Base-by-base conservation (phyloP, 2,888 invertebrate species). In the Spodoptera picta region DNA sequence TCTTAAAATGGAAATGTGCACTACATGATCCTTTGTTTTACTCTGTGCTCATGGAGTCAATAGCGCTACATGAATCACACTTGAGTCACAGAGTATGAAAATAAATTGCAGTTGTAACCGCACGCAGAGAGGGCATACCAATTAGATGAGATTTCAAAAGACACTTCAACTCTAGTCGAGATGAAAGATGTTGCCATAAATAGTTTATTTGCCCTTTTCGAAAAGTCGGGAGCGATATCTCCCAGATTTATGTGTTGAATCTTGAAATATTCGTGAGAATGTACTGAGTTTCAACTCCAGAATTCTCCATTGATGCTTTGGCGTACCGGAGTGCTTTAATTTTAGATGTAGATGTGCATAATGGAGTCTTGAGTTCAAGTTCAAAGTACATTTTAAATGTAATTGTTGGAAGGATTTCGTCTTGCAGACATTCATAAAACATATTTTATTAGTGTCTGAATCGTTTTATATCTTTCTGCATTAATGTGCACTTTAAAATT, bases 91-190 rank as follows among this genome's bases (percentile, higher is more conserved):
- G 70, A 76, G 64, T 69, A 75, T 69, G 71, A 69, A 73, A 81
- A 84, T 84, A 85, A 82, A 85, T 83, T 58, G 51, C 79, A 76
- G 69, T 65, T 58, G 58, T 69, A 62, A 65, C 53, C 61, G 51
- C 55, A 47, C 56, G 73, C 69, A 63, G 73, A 77, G 69, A 69
- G 54, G 60, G 71, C 73, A 77, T 72, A 76, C 81, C 83, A 86
- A 87, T 87, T 84, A 86, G 77, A 72, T 60, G 46, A 6, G 52
- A 73, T 82, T 80, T 84, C 77, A 80, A 81, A 83, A 80, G 77
- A 62, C 64, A 60, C 47, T 61, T 61, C 46, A 69, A 54, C 43
- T 67, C 47, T 60, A 61, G 53, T 66, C 66, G 24, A 64, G 51
- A 69, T 75, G 69, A 69, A 62, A 75, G 63, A 74, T 69, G 56